Evolutionary conservation across 2,888 invertebrate genomes (phyloP), one percentile per base, ranked within the genome.

Genomic region (Zaprionus obscuricornis): DNA sequence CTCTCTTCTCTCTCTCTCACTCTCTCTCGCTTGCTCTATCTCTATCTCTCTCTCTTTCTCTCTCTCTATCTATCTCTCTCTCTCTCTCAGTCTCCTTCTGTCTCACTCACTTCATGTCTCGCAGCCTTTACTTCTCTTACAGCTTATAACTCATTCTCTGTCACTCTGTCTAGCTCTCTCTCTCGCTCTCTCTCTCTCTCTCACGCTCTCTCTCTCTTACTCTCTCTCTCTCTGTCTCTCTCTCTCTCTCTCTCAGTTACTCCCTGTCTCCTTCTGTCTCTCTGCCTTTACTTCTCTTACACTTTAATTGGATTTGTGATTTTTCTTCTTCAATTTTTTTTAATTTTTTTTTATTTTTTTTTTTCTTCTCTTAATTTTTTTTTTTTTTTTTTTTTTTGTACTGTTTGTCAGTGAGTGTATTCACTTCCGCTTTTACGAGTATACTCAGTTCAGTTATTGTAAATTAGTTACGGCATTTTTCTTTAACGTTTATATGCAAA

Each of bases 391-490:
- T 34, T 27, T 26, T 24, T 24, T 7, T 33, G 33, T 33, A 7
- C 7, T 13, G 33, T 14, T 6, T 33, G 6, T 13, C n/a, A 3
- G 27, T 27, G 33, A 13, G 6, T 29, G 4, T 20, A 18, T 42
- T 20, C 31, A 31, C n/a, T 5, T 27, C 39, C 33, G 59, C 46
- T 37, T 39, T 33, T 45, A 34, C 22, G 42, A 24, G 11, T 31
- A 13, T 13, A 11, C 11, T 14, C 37, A 31, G 42, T 65, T 22
- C n/a, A 40, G 51, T 37, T 52, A 40, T 39, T 49, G 42, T 47
- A 77, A 77, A 85, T 77, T 77, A 77, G 85, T 73, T 77, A 66
- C 40, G 65, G 60, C 59, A 47, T 47, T 59, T 51, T 56, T 59
- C 59, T 36, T 31, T 50, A 47, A 58, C 52, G 43, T 29, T 5